These are phyloP conservation scores for Anthophora plumipes DNA, from an alignment of 2,888 invertebrate genomes.

Conservation along the genomic window DNA sequence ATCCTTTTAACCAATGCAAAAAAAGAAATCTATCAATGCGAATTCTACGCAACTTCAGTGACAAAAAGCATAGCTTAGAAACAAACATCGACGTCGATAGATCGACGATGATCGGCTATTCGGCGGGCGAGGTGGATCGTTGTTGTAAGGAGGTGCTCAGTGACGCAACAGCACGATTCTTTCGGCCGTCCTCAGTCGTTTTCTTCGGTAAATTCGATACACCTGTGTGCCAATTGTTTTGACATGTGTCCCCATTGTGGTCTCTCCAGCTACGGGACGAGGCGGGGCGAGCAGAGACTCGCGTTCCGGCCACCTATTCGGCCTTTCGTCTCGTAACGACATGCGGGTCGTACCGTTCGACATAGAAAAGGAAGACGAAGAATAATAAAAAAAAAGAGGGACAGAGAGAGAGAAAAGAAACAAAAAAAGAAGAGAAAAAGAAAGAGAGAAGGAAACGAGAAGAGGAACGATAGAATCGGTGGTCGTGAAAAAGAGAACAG, in stretches of 20 bases:
- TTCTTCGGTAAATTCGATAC: slow-evolving; percentile 74
- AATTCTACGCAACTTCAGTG: neutral
- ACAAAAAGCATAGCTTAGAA: slow-evolving; percentile 5
- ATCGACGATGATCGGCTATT: slow-evolving; percentile 25
- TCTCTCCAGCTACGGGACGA: slow-evolving; percentile 46
- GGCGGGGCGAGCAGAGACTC: slow-evolving; percentile 53
- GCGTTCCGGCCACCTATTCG: slow-evolving; percentile 59
- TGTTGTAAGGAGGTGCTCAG: slow-evolving; percentile 49
- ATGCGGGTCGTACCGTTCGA: slow-evolving; percentile 80
- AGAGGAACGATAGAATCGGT: slow-evolving; percentile 26
- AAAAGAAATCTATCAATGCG: too few species aligned
- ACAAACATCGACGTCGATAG: slow-evolving; percentile 2
- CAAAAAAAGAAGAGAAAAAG: neutral
- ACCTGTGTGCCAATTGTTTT: slow-evolving; percentile 84
- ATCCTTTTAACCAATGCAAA: too few species aligned
- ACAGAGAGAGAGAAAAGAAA: slow-evolving; percentile 49
- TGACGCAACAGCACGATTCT: slow-evolving; percentile 73
- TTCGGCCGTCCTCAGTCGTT: slow-evolving; percentile 65
- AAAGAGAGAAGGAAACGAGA: slow-evolving; percentile 46
- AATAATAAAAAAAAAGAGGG: neutral
- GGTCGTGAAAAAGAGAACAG: slow-evolving; percentile 8
- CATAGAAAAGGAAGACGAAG: slow-evolving; percentile 59
- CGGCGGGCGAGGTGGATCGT: slow-evolving; percentile 43
- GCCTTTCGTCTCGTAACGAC: slow-evolving; percentile 64
- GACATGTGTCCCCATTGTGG: slow-evolving; percentile 83